phyloP scores from a whole-genome alignment of 2,113 vertebrate species.

The Gymnobelideus leadbeateri region DNA sequence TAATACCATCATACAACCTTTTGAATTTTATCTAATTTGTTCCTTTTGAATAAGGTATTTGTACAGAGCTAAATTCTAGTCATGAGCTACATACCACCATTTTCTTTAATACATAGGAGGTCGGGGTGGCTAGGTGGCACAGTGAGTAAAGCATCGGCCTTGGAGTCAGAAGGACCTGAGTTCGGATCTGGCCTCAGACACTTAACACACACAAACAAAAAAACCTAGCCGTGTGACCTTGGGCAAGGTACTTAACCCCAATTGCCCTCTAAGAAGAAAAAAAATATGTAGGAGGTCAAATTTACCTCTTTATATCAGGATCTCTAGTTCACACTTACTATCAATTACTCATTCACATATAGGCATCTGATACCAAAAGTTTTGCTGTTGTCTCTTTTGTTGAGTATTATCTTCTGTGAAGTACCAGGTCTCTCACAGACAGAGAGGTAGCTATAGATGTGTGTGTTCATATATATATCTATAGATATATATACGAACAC shows the following conservation, averaged over 20 bases:
- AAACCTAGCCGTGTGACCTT: no score
- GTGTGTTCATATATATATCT: no score
- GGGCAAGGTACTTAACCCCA: no score
- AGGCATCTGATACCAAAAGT: neutral
- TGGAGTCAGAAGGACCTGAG: no score
- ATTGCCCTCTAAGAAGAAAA: no score
- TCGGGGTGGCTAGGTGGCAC: no score
- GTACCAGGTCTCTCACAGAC: neutral
- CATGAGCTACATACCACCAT: neutral
- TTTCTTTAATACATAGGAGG: neutral
- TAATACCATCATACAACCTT: neutral
- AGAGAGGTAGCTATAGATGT: neutral
- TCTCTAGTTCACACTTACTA: neutral
- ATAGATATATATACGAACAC: no score
- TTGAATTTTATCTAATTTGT: neutral
- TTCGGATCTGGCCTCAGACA: no score
- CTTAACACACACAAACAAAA: no score
- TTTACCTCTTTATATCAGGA: neutral
- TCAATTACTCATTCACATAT: neutral
- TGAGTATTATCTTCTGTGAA: neutral
- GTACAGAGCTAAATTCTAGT: neutral
- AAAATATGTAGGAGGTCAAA: neutral
- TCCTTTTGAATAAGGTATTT: neutral
- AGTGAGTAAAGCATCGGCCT: no score
- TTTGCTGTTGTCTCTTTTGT: neutral